A percentile compares a stretch with the other conserved stretches of the same genome.
phyloP scores from a whole-genome alignment of 2,797 vertebrate genomes.

The Ciconia nigra region DNA sequence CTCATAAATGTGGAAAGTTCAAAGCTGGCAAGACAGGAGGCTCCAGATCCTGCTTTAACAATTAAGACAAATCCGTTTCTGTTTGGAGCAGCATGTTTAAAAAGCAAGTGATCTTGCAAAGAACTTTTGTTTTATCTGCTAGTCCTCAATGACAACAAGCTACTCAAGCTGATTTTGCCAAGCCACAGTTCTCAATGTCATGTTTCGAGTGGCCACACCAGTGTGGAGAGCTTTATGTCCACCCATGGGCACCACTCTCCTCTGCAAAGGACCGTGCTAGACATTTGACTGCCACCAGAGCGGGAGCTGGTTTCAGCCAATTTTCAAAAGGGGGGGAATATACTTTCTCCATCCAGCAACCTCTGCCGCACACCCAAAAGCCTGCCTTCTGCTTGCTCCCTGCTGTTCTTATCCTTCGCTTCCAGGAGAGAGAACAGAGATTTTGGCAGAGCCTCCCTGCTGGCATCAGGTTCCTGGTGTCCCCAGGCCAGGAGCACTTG shows the following conservation, averaged over 20 bases:
- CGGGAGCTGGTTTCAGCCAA: background rate
- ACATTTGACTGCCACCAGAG: background rate
- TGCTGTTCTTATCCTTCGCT: background rate
- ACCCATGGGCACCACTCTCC: background rate
- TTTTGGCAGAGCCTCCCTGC: constrained; percentile 5
- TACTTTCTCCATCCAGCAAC: background rate
- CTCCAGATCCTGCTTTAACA: constrained; percentile 7
- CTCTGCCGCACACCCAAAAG: background rate
- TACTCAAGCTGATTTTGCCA: background rate
- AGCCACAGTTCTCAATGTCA: background rate
- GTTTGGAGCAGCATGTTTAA: constrained; percentile 13
- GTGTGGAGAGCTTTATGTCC: background rate
- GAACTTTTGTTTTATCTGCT: background rate
- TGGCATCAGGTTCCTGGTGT: background rate
- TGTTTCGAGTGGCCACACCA: background rate
- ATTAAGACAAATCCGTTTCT: constrained; percentile 2
- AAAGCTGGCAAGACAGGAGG: background rate
- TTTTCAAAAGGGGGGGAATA: background rate
- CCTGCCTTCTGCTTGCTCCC: background rate
- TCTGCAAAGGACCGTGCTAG: background rate
- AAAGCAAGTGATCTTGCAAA: background rate
- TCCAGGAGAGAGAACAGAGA: background rate
- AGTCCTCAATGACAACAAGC: background rate
- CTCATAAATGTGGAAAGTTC: background rate
- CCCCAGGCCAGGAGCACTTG: background rate